Base-by-base conservation (phyloP, 37 sponge, comb jelly and placozoan genomes). In the Cladorhizidae sp. region DNA sequence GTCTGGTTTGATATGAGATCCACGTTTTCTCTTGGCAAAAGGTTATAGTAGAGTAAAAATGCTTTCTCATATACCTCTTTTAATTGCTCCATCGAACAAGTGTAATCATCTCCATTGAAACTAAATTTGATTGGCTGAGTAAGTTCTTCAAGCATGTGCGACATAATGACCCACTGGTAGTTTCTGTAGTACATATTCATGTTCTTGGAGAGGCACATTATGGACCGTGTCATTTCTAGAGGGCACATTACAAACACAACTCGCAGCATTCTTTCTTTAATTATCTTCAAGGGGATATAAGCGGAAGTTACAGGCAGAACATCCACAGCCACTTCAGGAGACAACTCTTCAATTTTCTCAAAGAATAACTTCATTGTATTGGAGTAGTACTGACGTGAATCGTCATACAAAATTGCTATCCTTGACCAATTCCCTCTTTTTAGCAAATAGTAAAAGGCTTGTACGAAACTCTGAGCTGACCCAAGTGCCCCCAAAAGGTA, bases 401-500 rank as follows among this genome's bases (percentile, higher is more conserved):
- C 45, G 23, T 71, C 64, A 43, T 79, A 79, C 35, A 79, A 38
- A 37, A 36, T 37, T 20, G 57, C 54, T 65, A 79, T 41, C 2
- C 33, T 50, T 23, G 49, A 17, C 80, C 80, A 79, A 21, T 54
- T 33, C 23, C 21, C 55, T 69, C 28, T 21, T 3, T 36, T 3
- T 40, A 79, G 43, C 0, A 79, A 68, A 1, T 50, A 28, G 7
- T 50, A n/a, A 5, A 9, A 56, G 25, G 39, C 2, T 17, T 68
- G 36, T 8, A 52, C 80, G 68, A 79, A 79, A 8, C n/a, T 39
- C 32, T 68, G 3, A 6, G 75, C 21, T 25, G 85, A 58, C 15
- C 77, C 85, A 20, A 70, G 70, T 31, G 29, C 40, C 6, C 85
- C 70, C 7, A 84, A 38, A 15, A 76, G 51, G 51, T 84, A 40